Conservation (phyloP, 2,113 vertebrate species). For the Nematolebias whitei region DNA sequence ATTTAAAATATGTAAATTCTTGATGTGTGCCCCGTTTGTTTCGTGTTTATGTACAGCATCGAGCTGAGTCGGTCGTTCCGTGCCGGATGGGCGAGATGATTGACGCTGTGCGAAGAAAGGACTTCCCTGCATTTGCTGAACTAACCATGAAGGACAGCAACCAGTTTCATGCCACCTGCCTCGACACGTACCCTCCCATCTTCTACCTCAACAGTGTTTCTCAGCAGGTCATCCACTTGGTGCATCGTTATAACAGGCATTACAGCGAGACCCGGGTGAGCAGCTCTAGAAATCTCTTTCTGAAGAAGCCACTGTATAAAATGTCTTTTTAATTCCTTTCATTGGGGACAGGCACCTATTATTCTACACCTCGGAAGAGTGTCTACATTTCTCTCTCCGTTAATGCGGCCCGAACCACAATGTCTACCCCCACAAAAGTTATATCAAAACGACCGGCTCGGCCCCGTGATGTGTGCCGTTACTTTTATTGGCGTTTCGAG, state of each 20-base stretch:
- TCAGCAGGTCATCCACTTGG: constrained; percentile 83
- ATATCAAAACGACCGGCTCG: no score
- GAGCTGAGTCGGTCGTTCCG: constrained; percentile 86
- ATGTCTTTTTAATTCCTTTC: no score
- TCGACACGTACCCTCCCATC: constrained; percentile 96
- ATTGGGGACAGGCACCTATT: not conserved
- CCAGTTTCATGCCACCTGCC: constrained; percentile 96
- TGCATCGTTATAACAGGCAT: constrained; percentile 87
- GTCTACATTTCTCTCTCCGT: no score
- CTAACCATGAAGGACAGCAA: constrained; percentile 97
- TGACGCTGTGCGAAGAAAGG: constrained; percentile 76
- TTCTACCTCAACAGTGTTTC: constrained; percentile 91
- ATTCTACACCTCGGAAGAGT: no score
- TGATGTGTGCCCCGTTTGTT: not conserved
- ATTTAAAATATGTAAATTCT: not conserved
- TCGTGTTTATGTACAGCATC: constrained; percentile 78
- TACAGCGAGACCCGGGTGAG: constrained; percentile 84
- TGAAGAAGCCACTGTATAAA: no score
- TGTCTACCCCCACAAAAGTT: no score
- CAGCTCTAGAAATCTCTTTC: not conserved
- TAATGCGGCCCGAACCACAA: no score
- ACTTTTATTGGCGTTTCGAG: no score
- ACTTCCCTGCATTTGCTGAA: constrained; percentile 88
- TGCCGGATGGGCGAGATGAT: constrained; percentile 86
- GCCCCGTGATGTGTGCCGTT: no score